phyloP scores from a whole-genome alignment of 2,797 vertebrate genomes.

The Cuculus canorus region DNA sequence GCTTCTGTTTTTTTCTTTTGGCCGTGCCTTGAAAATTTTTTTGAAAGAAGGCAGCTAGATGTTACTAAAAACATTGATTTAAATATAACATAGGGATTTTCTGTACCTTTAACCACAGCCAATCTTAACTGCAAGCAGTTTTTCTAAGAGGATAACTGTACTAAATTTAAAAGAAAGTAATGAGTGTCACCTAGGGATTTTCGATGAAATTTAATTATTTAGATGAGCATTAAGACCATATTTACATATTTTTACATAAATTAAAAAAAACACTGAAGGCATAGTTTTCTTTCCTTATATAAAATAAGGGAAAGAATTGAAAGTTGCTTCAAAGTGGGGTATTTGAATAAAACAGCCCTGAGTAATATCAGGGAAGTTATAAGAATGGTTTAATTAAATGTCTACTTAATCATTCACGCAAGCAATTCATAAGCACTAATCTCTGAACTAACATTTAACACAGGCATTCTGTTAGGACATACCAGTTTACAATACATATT shows the following conservation, averaged over 20 bases:
- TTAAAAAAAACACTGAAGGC: neutral
- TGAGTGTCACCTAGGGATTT: constrained; percentile 23
- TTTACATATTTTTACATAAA: constrained; percentile 49
- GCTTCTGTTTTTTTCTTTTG: too few relatives aligned
- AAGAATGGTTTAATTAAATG: constrained; percentile 37
- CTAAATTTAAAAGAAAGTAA: neutral
- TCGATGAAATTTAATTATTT: constrained; percentile 48
- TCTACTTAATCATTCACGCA: constrained; percentile 39
- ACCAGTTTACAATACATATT: neutral
- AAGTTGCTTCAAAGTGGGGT: neutral
- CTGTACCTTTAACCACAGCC: neutral
- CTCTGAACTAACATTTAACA: constrained; percentile 30
- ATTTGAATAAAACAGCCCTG: constrained; percentile 55
- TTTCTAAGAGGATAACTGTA: neutral
- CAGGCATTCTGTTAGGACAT: constrained; percentile 18
- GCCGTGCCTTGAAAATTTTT: neutral
- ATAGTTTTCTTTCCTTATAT: neutral
- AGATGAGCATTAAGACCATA: constrained; percentile 38
- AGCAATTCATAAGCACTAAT: constrained; percentile 52
- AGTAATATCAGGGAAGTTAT: constrained; percentile 54
- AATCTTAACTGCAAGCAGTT: neutral
- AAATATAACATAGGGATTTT: neutral
- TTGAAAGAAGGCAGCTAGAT: neutral
- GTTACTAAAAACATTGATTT: neutral
- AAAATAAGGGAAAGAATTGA: constrained; percentile 46